Conservation (phyloP, 2,797 vertebrate genomes). For the Catostomus latipinnis region DNA sequence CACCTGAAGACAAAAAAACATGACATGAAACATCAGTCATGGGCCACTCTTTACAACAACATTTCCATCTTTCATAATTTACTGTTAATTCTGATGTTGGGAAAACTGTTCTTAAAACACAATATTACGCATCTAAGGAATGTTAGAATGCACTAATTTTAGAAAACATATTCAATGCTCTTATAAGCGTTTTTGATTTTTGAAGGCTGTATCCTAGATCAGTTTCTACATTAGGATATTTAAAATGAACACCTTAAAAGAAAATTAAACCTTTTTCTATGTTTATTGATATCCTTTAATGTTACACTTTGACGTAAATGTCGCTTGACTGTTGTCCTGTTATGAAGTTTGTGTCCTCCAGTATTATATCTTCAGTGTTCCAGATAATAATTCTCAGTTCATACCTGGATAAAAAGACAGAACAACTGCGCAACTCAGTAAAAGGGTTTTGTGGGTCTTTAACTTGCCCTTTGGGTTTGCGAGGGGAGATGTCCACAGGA, state of each 20-base stretch:
- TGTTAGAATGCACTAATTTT: not conserved
- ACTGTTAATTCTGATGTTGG: not conserved
- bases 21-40: not conserved
- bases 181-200: no score
- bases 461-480: slow-evolving; percentile 92
- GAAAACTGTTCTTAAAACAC: not conserved
- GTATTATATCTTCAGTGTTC: slow-evolving; percentile 97
- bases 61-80: not conserved
- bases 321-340: slow-evolving; percentile 96
- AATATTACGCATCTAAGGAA: not conserved
- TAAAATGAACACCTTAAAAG: no score
- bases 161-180: not conserved
- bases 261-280: not conserved
- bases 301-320: slow-evolving; percentile 94
- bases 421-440: slow-evolving; percentile 3
- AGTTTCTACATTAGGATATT: no score
- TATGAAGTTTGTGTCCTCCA: slow-evolving; percentile 93
- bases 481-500: slow-evolving; percentile 92
- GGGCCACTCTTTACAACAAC: not conserved
- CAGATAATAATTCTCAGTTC: slow-evolving; percentile 94
- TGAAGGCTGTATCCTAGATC: no score
- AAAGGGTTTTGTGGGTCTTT: not conserved
- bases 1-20: slow-evolving; percentile 76
- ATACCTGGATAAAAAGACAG: slow-evolving; percentile 77
- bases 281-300: not conserved